Base-by-base conservation (phyloP, 2,888 invertebrate species). In the Crossocerus cetratus region DNA sequence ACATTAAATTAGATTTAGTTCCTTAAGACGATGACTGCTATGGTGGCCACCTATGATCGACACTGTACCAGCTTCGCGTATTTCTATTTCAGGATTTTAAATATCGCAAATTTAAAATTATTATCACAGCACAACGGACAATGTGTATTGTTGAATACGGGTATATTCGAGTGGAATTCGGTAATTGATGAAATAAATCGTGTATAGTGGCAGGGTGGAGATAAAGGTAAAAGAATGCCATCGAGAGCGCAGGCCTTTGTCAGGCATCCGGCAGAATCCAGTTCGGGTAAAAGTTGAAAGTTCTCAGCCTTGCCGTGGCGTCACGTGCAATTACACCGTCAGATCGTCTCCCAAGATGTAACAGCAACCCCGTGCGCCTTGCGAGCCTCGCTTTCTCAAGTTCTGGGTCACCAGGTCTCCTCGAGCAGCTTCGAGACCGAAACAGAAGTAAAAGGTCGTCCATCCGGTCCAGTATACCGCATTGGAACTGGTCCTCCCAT, bases 351-450 rank as follows among this genome's bases (percentile, higher is more conserved):
- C 63, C 73, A 73, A 79, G 55, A 32, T 32, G 32, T 32, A 32
- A 32, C 55, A 56, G 43, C 65, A 72, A 43, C 65, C 56, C 69
- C 65, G 72, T 56, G 16, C 63, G 59, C 44, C n/a, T 18, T 21
- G 21, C 64, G 53, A 63, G 44, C 18, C 62, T 49, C 61, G 86
- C 88, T 88, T 88, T 88, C 87, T 75, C 85, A 83, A 85, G 86
- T 88, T 88, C 87, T 87, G 86, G 88, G 87, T 88, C 87, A 88
- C 74, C 84, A 81, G 82, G 79, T 85, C 82, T 77, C 21, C 3
- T 11, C 45, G 45, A 56, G 21, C 11, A 56, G 43, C 22, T 53
- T 60, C 66, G 54, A 32, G 55, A 49, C 76, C 74, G 64, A 81
- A 81, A 81, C 65, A 69, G 72, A 74, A 77, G 65, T 79, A 79